These are phyloP conservation scores for Platichthys stellatus DNA, from an alignment of 2,113 vertebrate species.

Conservation along the genomic window DNA sequence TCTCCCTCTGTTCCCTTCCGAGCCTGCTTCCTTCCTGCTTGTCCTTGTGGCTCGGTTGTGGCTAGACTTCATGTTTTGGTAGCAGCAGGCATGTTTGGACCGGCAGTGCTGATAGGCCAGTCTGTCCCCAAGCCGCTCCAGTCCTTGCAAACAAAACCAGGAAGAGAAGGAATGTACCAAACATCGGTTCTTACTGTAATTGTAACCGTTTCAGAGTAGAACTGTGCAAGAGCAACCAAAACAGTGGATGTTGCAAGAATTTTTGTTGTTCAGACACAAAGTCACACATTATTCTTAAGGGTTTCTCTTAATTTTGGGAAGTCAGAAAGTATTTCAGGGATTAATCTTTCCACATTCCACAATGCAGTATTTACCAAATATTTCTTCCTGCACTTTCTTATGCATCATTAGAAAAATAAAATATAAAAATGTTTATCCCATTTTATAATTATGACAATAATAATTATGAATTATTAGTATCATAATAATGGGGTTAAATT, in stretches of 20 bases:
- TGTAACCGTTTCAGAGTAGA: constrained; percentile 52
- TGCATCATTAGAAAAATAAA: not conserved
- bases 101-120: constrained; percentile 43
- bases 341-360: not conserved
- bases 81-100: constrained; percentile 60
- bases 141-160: constrained; percentile 86
- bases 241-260: not conserved
- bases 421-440: not conserved
- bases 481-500: no score
- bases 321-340: no score
- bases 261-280: no score
- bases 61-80: constrained; percentile 61
- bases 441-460: not conserved
- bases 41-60: constrained; percentile 21
- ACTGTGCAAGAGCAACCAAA: constrained; percentile 18
- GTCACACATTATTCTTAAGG: no score
- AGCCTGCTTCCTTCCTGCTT: constrained; percentile 58
- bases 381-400: not conserved
- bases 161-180: constrained; percentile 85
- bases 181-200: constrained; percentile 77
- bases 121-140: constrained; percentile 58
- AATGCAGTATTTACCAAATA: not conserved
- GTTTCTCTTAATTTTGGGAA: no score
- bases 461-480: no score
- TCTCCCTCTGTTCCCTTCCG: constrained; percentile 1